Evolutionary conservation across 2,888 invertebrate species (phyloP).

Genomic region (Nephrotoma guestfalica): DNA sequence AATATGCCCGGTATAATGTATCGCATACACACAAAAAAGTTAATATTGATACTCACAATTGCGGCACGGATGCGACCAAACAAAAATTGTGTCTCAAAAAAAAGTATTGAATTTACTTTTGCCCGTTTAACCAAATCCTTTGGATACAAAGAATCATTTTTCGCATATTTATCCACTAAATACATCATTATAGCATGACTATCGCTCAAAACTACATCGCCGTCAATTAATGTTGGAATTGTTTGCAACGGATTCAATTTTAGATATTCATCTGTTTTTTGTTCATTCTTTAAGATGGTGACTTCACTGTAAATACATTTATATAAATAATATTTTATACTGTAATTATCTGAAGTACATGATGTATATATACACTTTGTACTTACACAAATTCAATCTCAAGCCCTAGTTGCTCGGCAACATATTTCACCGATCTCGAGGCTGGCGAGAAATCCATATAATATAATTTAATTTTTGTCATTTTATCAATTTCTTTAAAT

Average conservation of each 20-base stretch:
- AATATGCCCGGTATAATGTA: background rate
- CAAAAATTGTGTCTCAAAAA: conserved; percentile 32
- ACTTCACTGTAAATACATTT: background rate
- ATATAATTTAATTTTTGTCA: conserved; percentile 19
- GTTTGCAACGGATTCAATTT: conserved; percentile 36
- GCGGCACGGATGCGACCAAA: conserved; percentile 25
- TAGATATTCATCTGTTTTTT: conserved; percentile 11
- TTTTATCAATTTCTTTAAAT: background rate
- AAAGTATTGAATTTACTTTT: conserved; percentile 31
- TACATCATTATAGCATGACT: conserved; percentile 31
- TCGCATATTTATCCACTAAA: conserved; percentile 33
- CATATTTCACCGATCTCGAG: conserved; percentile 23
- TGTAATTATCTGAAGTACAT: background rate
- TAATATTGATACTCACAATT: conserved; percentile 8
- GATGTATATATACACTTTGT: background rate
- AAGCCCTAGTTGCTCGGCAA: conserved; percentile 22
- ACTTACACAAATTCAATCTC: conserved; percentile 17
- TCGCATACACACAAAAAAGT: no score
- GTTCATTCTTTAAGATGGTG: background rate
- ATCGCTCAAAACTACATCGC: conserved; percentile 29
- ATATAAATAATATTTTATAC: background rate
- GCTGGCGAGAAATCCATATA: conserved; percentile 22
- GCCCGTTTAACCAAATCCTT: conserved; percentile 32
- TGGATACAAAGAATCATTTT: conserved; percentile 35
- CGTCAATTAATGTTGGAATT: conserved; percentile 33